Percentiles rank a stretch among this genome's conserved stretches.
These are phyloP conservation scores for Gandaritis pyraliata DNA, from an alignment of 2,888 invertebrate genomes.

Conservation along the genomic window DNA sequence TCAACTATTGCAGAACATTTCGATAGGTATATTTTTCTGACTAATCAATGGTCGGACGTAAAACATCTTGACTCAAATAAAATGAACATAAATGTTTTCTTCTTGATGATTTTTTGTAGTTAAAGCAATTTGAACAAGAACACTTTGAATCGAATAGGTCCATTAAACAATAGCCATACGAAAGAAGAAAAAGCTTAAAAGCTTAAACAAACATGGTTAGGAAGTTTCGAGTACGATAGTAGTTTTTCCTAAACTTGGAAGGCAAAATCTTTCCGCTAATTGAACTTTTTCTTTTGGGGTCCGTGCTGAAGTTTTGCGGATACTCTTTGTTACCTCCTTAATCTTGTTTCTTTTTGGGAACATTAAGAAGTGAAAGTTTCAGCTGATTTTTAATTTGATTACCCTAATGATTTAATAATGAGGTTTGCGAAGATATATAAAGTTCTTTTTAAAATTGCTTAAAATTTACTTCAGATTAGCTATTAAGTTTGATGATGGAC, in stretches of 20 bases:
- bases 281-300: constrained; percentile 38
- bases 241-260: constrained; percentile 36
- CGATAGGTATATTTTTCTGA: too few relatives aligned
- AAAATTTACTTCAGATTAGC: too few relatives aligned
- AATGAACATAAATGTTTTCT: too few relatives aligned
- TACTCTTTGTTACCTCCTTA: constrained; percentile 30
- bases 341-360: constrained; percentile 26
- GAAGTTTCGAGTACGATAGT: constrained; percentile 34
- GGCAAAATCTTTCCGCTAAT: constrained; percentile 43
- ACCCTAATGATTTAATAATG: constrained; percentile 28
- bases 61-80: too few relatives aligned
- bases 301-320: constrained; percentile 23
- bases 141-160: neutral
- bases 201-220: constrained; percentile 26
- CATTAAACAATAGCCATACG: constrained; percentile 7
- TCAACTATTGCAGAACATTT: too few relatives aligned
- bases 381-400: constrained; percentile 29
- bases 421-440: constrained; percentile 3
- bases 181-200: too few relatives aligned
- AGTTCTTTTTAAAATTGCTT: neutral
- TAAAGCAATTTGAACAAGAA: too few relatives aligned
- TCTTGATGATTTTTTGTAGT: too few relatives aligned
- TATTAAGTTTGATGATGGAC: too few relatives aligned
- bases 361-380: constrained; percentile 22
- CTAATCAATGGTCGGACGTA: too few relatives aligned